Conservation (phyloP, 2,797 vertebrate genomes). For the Avahi laniger region DNA sequence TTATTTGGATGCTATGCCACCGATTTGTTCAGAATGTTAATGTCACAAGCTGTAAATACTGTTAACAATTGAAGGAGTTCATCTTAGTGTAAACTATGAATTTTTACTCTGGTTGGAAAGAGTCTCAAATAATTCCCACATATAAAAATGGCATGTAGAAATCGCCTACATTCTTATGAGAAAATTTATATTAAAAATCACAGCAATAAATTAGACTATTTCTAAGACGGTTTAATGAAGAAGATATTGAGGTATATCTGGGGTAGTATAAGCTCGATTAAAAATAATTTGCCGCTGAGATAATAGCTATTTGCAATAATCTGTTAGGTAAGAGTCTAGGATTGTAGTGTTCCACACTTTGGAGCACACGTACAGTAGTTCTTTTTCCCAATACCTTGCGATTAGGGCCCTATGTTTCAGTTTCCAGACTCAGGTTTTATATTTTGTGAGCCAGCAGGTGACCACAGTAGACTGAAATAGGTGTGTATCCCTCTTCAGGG, state of each 20-base stretch:
- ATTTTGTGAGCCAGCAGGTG: not conserved
- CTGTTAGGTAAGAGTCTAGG: not conserved
- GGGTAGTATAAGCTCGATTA: not conserved
- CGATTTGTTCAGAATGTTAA: not conserved
- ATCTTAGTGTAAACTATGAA: not conserved
- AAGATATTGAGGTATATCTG: not conserved
- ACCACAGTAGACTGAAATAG: not conserved
- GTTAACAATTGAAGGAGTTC: not conserved
- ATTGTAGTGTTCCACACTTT: not conserved
- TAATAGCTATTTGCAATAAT: not conserved
- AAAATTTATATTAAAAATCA: constrained; percentile 10
- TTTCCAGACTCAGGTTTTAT: not conserved
- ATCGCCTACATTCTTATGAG: not conserved
- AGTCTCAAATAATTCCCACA: constrained; percentile 13
- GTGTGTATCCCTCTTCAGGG: not conserved
- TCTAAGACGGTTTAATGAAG: not conserved
- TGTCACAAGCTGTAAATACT: constrained; percentile 10
- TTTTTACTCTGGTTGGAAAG: constrained; percentile 1
- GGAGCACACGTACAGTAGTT: not conserved
- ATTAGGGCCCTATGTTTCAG: not conserved
- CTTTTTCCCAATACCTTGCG: not conserved
- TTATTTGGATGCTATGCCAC: not conserved
- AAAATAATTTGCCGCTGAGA: not conserved
- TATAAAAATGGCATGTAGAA: constrained; percentile 19
- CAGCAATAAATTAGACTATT: not conserved